phyloP scores from a whole-genome alignment of 2,113 vertebrate genomes.

The Sceloporus tristichus region DNA sequence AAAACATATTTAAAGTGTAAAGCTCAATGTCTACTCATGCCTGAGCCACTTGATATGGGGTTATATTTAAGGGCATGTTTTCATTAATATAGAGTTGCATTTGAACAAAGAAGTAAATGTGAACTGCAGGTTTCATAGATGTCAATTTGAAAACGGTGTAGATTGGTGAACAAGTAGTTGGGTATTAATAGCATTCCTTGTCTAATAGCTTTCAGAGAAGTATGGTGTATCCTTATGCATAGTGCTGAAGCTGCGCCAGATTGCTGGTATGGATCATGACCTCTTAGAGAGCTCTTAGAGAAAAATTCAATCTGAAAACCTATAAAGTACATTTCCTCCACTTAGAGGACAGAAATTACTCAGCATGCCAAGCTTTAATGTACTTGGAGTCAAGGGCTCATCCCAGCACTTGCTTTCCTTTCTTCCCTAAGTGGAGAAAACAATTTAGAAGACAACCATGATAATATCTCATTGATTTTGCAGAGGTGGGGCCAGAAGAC shows the following conservation, averaged over 20 bases:
- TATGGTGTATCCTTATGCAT: background rate
- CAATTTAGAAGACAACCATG: background rate
- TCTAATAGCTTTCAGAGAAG: background rate
- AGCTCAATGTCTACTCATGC: too few species aligned
- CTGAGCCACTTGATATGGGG: too few species aligned
- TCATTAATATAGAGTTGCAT: too few species aligned
- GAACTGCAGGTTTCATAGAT: background rate
- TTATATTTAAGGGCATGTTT: too few species aligned
- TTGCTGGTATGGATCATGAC: background rate
- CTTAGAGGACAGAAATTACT: background rate
- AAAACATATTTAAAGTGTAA: too few species aligned
- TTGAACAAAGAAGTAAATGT: too few species aligned
- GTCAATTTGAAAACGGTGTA: background rate
- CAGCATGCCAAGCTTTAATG: background rate
- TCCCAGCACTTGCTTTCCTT: background rate
- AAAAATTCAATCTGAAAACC: background rate
- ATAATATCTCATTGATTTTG: background rate
- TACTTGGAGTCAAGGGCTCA: background rate
- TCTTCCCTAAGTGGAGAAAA: conserved; percentile 9
- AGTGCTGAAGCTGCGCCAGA: background rate
- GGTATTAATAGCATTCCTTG: background rate
- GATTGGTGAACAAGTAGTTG: background rate
- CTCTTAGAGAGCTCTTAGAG: background rate
- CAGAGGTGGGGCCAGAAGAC: background rate
- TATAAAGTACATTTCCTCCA: background rate